These are phyloP conservation scores for Brachyhypopomus occidentalis DNA, from an alignment of 2,113 vertebrate genomes.

Conservation along the genomic window DNA sequence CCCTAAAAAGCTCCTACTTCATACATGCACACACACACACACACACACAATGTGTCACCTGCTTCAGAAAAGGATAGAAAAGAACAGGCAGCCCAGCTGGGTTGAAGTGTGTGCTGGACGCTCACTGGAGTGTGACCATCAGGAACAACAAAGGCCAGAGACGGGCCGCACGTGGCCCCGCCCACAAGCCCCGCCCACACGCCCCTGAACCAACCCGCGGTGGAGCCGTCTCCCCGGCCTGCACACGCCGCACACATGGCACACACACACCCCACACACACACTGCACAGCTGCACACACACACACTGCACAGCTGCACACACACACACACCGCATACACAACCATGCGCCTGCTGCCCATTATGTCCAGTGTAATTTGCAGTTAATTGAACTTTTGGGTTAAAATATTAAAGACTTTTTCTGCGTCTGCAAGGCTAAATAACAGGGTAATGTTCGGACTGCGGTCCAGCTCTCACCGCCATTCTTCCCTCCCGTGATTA, in stretches of 20 bases:
- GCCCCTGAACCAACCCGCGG: too few relatives aligned
- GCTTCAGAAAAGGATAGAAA: slow-evolving; percentile 30
- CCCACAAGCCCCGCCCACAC: too few relatives aligned
- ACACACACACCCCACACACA: too few relatives aligned
- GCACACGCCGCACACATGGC: too few relatives aligned
- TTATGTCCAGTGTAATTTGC: slow-evolving; percentile 7
- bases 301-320: too few relatives aligned
- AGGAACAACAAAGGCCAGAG: background rate
- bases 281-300: too few relatives aligned
- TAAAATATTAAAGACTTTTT: slow-evolving; percentile 19
- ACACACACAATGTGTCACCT: slow-evolving; percentile 9
- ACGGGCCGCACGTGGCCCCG: too few relatives aligned
- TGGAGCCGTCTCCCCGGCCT: too few relatives aligned
- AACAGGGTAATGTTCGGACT: slow-evolving; percentile 40
- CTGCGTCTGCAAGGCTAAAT: slow-evolving; percentile 29
- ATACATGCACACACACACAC: background rate
- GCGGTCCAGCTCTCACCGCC: slow-evolving; percentile 35
- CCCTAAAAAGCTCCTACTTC: slow-evolving; percentile 40
- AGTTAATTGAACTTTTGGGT: slow-evolving; percentile 41
- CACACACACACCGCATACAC: too few relatives aligned
- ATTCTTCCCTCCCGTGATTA: slow-evolving; percentile 40
- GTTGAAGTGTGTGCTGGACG: slow-evolving; percentile 10
- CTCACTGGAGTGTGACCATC: slow-evolving; percentile 27
- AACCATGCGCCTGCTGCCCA: background rate
- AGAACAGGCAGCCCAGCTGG: slow-evolving; percentile 20